phyloP scores from a whole-genome alignment of 2,888 invertebrate genomes.

The Cremastobaeus sp. region DNA sequence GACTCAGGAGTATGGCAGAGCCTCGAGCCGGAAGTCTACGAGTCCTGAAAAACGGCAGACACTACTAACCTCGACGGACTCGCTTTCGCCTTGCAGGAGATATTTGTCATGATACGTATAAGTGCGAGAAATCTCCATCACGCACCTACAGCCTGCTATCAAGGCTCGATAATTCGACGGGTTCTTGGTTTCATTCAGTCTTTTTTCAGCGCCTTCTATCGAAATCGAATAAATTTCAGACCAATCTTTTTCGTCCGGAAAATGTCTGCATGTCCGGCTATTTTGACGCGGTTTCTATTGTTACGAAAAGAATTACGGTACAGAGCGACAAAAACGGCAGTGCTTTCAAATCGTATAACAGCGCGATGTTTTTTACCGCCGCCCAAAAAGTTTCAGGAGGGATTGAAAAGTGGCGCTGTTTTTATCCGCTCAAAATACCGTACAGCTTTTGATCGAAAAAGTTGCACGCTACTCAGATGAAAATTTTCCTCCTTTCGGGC shows the following conservation, averaged over 20 bases:
- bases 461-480: too few species aligned
- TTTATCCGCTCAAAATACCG: constrained; percentile 5
- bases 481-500: constrained; percentile 4
- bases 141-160: neutral
- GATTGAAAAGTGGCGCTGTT: constrained; percentile 2
- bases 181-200: too few species aligned
- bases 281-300: too few species aligned
- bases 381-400: constrained; percentile 4
- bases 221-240: too few species aligned
- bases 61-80: constrained; percentile 60
- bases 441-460: constrained; percentile 2
- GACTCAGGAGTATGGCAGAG: constrained; percentile 64
- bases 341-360: constrained; percentile 2
- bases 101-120: constrained; percentile 67
- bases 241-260: too few species aligned
- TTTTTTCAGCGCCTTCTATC: too few species aligned
- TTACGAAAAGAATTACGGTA: constrained; percentile 30
- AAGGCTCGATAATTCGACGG: too few species aligned
- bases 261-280: too few species aligned
- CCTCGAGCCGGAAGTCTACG: constrained; percentile 68
- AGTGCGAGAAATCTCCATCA: constrained; percentile 66
- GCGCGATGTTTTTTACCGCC: constrained; percentile 10
- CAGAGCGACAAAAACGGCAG: constrained; percentile 9
- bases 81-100: constrained; percentile 73
- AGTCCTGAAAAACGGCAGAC: constrained; percentile 53